Evolutionary conservation across 1,140 invertebrate genomes (phyloP).

Genomic region (Drosophila malerkotliana): DNA sequence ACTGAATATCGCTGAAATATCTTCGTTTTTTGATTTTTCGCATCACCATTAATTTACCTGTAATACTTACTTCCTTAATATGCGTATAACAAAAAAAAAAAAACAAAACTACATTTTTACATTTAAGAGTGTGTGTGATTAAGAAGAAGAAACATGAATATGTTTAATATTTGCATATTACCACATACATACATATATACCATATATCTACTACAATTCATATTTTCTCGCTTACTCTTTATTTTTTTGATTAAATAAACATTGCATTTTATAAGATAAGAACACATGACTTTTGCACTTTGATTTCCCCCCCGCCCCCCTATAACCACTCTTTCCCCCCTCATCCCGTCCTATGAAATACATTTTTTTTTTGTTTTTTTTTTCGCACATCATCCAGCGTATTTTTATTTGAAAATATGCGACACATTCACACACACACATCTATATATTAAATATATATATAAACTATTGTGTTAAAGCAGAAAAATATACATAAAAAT

Average conservation of each 20-base stretch:
- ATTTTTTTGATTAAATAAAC: conserved; percentile 34
- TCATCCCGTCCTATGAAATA: background rate
- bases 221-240: conserved; percentile 17
- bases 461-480: conserved; percentile 49
- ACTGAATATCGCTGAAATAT: background rate
- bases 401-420: conserved; percentile 1
- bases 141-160: conserved; percentile 43
- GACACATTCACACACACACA: conserved; percentile 9
- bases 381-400: conserved; percentile 19
- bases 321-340: background rate
- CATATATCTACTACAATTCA: conserved; percentile 23
- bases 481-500: conserved; percentile 39
- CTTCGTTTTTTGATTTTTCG: background rate
- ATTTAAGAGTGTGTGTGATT: conserved; percentile 12
- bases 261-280: conserved; percentile 45
- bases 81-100: background rate
- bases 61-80: conserved; percentile 5
- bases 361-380: conserved; percentile 6
- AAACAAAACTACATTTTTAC: too few relatives aligned
- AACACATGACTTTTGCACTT: conserved; percentile 9
- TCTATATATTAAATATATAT: conserved; percentile 44
- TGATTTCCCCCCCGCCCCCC: background rate
- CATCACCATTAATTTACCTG: background rate
- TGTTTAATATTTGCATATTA: conserved; percentile 16
- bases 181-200: conserved; percentile 7